Evolutionary conservation across 2,113 vertebrate genomes (phyloP).

Genomic region (Malurus elegans): DNA sequence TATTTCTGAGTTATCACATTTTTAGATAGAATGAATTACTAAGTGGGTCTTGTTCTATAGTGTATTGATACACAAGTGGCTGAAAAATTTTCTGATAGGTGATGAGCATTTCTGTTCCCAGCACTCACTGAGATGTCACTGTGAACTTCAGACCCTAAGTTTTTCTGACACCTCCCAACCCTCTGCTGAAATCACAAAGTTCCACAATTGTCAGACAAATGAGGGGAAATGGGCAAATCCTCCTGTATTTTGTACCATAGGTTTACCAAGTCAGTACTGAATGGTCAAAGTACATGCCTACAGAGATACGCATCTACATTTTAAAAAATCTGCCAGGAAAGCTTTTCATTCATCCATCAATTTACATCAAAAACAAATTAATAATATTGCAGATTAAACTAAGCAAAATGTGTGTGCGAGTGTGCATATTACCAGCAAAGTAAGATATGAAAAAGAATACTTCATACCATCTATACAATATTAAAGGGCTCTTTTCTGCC

Average conservation of each 20-base stretch:
- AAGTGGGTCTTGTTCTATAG: neutral
- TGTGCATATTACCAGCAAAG: neutral
- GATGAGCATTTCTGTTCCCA: neutral
- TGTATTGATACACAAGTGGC: neutral
- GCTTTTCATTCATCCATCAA: neutral
- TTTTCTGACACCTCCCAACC: neutral
- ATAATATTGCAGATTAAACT: neutral
- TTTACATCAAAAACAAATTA: neutral
- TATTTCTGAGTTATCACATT: neutral
- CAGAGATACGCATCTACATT: accelerated
- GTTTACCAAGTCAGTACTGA: neutral
- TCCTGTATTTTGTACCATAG: neutral
- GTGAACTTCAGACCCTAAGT: neutral
- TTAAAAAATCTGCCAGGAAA: neutral
- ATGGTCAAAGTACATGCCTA: accelerated
- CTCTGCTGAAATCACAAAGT: neutral
- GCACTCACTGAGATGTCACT: neutral
- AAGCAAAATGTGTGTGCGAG: neutral
- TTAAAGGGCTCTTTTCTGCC: neutral
- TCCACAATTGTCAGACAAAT: neutral
- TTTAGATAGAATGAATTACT: neutral
- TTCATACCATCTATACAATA: neutral
- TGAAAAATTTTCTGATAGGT: neutral
- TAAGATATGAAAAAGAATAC: neutral
- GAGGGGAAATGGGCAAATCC: neutral